These are phyloP conservation scores for Nibea coibor DNA, from an alignment of 2,113 vertebrate species.

Conservation along the genomic window DNA sequence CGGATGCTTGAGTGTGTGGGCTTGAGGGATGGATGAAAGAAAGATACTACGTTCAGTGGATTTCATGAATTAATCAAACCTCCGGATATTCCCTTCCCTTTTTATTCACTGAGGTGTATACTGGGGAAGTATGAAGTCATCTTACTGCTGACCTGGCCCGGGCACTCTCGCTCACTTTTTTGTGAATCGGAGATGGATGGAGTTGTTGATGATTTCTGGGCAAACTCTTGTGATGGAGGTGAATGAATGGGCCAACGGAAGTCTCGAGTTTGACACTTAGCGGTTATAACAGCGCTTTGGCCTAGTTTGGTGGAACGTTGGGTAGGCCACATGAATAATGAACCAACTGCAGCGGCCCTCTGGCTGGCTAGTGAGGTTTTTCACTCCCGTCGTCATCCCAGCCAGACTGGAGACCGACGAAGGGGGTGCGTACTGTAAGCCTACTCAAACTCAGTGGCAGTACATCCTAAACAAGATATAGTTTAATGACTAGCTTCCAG, in stretches of 20 bases:
- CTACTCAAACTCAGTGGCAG: slow-evolving; percentile 40
- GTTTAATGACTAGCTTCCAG: slow-evolving; percentile 28
- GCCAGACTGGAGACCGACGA: slow-evolving; percentile 45
- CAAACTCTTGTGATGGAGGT: slow-evolving; percentile 57
- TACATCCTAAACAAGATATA: slow-evolving; percentile 22
- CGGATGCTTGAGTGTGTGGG: slow-evolving; percentile 42
- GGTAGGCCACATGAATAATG: slow-evolving; percentile 80
- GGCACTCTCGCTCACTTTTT: slow-evolving; percentile 31
- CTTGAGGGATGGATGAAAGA: slow-evolving; percentile 39
- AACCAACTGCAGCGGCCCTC: slow-evolving; percentile 69
- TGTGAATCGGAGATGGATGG: slow-evolving; percentile 61
- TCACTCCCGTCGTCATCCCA: slow-evolving; percentile 52
- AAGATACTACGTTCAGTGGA: slow-evolving; percentile 52
- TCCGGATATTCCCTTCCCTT: slow-evolving; percentile 64
- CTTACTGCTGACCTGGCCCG: slow-evolving; percentile 26
- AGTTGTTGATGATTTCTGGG: slow-evolving; percentile 49
- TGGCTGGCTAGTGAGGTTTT: slow-evolving; percentile 74
- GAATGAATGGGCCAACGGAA: slow-evolving; percentile 63
- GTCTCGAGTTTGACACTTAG: slow-evolving; percentile 71
- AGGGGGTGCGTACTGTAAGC: slow-evolving; percentile 17
- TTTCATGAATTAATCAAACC: slow-evolving; percentile 82
- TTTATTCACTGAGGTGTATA: slow-evolving; percentile 66
- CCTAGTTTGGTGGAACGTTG: slow-evolving; percentile 77
- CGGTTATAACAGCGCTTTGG: slow-evolving; percentile 65
- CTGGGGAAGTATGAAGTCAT: slow-evolving; percentile 56